Conservation (phyloP, 2,113 vertebrate genomes). For the Pica pica region DNA sequence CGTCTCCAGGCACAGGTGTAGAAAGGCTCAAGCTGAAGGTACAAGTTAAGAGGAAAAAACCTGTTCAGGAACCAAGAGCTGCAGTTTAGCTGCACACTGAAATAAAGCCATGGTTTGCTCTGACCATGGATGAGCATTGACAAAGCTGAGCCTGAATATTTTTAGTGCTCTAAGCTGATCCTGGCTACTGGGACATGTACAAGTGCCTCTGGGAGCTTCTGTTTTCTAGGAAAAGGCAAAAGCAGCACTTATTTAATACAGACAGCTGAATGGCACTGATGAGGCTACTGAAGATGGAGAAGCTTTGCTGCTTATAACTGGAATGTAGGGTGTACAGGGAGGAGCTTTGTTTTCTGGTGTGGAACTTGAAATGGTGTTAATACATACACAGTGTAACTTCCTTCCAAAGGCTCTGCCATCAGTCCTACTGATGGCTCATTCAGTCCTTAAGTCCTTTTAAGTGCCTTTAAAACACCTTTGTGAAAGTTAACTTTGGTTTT, state of each 20-base stretch:
- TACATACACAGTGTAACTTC: background rate
- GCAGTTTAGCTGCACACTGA: background rate
- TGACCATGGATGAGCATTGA: background rate
- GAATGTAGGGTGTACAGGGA: background rate
- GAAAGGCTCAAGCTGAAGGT: background rate
- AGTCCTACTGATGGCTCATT: background rate
- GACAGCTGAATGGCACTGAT: background rate
- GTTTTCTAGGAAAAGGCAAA: background rate
- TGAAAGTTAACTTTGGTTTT: background rate
- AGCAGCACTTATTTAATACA: background rate
- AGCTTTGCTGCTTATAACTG: background rate
- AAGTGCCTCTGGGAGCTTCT: background rate
- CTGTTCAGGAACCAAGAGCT: background rate
- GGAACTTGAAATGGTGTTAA: background rate
- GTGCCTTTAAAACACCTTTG: background rate
- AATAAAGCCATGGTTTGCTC: background rate
- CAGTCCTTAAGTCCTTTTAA: background rate
- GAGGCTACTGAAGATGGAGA: background rate
- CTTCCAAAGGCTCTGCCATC: background rate
- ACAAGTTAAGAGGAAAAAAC: background rate
- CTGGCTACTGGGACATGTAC: background rate
- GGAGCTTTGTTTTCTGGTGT: background rate
- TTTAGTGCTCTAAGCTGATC: background rate
- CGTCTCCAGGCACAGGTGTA: background rate
- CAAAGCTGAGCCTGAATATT: background rate